Percentiles rank a stretch among this genome's conserved stretches.
phyloP scores from a whole-genome alignment of 1,140 invertebrate genomes.

The Zaprionus nigranus region DNA sequence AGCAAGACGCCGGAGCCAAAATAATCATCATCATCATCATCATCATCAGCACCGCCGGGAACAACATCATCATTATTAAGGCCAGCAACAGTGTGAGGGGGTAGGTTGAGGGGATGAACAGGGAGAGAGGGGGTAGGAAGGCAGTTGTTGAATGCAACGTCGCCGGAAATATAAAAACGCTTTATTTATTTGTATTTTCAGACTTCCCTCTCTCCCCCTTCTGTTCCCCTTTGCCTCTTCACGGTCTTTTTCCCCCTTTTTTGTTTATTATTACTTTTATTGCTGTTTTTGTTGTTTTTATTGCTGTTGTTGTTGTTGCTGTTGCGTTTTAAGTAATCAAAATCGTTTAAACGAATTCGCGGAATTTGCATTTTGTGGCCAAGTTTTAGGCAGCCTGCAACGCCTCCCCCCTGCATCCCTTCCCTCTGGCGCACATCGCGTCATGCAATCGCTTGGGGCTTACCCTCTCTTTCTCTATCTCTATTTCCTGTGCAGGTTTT shows the following conservation, averaged over 20 bases:
- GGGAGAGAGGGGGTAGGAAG: background rate
- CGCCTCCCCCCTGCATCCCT: background rate
- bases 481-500: background rate
- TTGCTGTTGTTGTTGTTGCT: slow-evolving; percentile 14
- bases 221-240: background rate
- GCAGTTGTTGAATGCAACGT: slow-evolving; percentile 26
- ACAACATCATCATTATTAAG: slow-evolving; percentile 15
- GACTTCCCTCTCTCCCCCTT: slow-evolving; percentile 7
- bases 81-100: background rate
- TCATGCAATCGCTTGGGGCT: background rate
- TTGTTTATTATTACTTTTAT: slow-evolving; percentile 48
- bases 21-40: slow-evolving; percentile 48
- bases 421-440: background rate
- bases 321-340: slow-evolving; percentile 70
- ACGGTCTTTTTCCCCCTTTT: slow-evolving; percentile 5
- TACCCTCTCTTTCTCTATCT: background rate
- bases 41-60: slow-evolving; percentile 6
- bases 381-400: slow-evolving; percentile 26
- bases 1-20: slow-evolving; percentile 50
- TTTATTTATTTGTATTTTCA: slow-evolving; percentile 65
- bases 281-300: too few species aligned
- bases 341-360: slow-evolving; percentile 75
- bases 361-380: slow-evolving; percentile 64
- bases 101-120: background rate
- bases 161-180: slow-evolving; percentile 51